Base-by-base conservation (phyloP, 1,140 invertebrate genomes). In the Zaprionus inermis region DNA sequence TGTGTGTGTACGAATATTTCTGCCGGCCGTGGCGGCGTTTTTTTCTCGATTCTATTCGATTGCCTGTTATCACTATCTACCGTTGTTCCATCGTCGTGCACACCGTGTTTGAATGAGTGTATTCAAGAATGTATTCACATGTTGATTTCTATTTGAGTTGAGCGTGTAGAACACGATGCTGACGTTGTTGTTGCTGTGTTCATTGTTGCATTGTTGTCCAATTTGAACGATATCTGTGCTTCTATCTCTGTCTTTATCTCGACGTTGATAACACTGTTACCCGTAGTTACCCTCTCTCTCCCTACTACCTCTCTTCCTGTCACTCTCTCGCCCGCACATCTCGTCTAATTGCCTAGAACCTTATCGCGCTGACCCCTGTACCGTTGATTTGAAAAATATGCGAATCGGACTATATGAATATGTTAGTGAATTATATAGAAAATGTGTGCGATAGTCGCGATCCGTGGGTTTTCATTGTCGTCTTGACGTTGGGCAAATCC, bases 131-230 rank as follows among this genome's bases (percentile, higher is more conserved):
- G 38, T 57, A 64, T 32, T 14, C 16, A 14, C 4, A 44, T 63
- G 54, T 34, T 20, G 24, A 41, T 52, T 44, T 68, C 24, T 28
- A 49, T 36, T 36, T 70, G 51, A 63, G 28, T 11, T 7, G 6
- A 46, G n/a, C 38, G 38, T 75, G 72, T 75, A 51, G 20, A 51
- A 74, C 66, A 69, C 61, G 72, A 34, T 36, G 56, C 41, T 67
- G 38, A 16, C 18, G 7, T 5, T 55, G 34, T 12, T 64, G 57
- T 70, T 51, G 44, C 55, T 78, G 38, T 65, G 61, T 22, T 28
- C 30, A 9, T 76, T 76, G 82, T 79, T 85, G 76, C 79, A 60
- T 46, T 73, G 71, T 86, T 78, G 71, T 85, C 79, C 82, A 81
- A 85, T 85, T 85, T 76, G 67, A 59, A 20, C 20, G 64, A 51